Evolutionary conservation across 2,888 invertebrate genomes (phyloP).

Genomic region (Agonum fuliginosum): DNA sequence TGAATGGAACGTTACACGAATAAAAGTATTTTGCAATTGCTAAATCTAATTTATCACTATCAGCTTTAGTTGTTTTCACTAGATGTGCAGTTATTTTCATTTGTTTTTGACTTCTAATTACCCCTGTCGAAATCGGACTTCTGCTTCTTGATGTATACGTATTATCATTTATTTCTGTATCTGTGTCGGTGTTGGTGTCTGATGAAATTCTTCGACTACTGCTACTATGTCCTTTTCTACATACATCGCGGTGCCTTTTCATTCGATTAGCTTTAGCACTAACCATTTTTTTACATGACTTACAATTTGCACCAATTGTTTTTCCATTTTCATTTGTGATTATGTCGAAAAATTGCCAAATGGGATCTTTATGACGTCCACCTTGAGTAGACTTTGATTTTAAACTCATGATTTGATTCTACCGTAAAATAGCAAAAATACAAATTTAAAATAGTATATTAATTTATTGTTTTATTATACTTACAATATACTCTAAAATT

Average conservation of each 20-base stretch:
- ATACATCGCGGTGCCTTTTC: too few species aligned
- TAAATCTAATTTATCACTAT: constrained; percentile 35
- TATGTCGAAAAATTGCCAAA: not conserved
- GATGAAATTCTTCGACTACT: too few species aligned
- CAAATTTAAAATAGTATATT: not conserved
- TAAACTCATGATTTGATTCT: too few species aligned
- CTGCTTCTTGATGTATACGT: not conserved
- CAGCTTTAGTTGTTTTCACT: constrained; percentile 19
- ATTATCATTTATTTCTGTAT: not conserved
- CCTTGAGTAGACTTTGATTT: not conserved
- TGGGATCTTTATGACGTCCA: not conserved
- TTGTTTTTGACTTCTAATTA: constrained; percentile 5
- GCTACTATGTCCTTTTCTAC: too few species aligned
- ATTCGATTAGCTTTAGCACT: not conserved
- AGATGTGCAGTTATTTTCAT: constrained; percentile 15
- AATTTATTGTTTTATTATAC: too few species aligned
- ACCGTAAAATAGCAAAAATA: not conserved
- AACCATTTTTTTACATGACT: not conserved
- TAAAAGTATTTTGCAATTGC: constrained; percentile 52
- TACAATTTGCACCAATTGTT: not conserved
- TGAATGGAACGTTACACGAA: constrained; percentile 53
- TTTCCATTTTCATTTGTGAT: not conserved
- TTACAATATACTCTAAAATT: too few species aligned
- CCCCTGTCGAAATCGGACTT: not conserved
- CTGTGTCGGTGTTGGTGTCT: not conserved